Conservation (phyloP, 2,113 vertebrate species). For the Spea multiplicata region DNA sequence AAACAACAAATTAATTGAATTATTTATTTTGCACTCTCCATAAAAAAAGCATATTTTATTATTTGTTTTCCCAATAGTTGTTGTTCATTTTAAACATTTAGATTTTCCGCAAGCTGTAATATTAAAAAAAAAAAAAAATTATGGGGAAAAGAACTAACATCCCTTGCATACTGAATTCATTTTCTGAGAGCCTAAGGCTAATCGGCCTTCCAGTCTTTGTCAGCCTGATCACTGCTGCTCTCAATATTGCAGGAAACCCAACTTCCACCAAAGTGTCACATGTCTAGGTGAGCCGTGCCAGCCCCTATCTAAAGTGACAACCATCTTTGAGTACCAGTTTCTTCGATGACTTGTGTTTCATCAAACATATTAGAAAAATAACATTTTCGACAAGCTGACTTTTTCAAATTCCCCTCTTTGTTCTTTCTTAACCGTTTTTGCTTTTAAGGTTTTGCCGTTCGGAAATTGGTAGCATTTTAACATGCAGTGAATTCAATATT, state of each 20-base stretch:
- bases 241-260: slow-evolving; percentile 70
- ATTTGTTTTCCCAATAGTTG: neutral
- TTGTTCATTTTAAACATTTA: neutral
- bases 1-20: no score
- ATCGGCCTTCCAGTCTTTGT: slow-evolving; percentile 63
- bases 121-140: neutral
- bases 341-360: slow-evolving; percentile 77
- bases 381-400: slow-evolving; percentile 65
- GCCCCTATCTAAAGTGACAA: slow-evolving; percentile 88
- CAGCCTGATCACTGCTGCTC: slow-evolving; percentile 61
- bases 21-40: no score
- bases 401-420: slow-evolving; percentile 4
- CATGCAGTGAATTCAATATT: no score
- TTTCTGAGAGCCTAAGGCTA: slow-evolving; percentile 66
- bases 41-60: neutral
- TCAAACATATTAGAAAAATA: slow-evolving; percentile 68
- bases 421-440: no score
- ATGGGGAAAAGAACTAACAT: slow-evolving; percentile 56
- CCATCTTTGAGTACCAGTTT: slow-evolving; percentile 83
- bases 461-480: no score
- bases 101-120: slow-evolving; percentile 27
- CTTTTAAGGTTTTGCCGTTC: no score
- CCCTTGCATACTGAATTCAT: slow-evolving; percentile 61
- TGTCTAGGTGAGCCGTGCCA: slow-evolving; percentile 84
- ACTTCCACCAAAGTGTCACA: slow-evolving; percentile 86